These are phyloP conservation scores for Phoebastria nigripes DNA, from an alignment of 2,797 vertebrate species.

Conservation along the genomic window DNA sequence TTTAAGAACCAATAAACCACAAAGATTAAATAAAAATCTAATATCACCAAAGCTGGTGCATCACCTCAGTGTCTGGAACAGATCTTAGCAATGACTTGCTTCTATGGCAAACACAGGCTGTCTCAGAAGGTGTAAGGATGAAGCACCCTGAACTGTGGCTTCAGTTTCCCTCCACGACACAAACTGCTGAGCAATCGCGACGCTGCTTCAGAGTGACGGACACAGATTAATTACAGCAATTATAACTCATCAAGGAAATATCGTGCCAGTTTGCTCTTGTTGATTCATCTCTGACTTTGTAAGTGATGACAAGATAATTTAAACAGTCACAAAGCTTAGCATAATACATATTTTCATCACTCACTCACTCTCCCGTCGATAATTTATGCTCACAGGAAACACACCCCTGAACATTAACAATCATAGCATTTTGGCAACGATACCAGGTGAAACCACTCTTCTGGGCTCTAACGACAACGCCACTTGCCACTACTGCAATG, in stretches of 20 bases:
- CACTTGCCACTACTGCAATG: fast-evolving
- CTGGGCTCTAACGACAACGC: neutral
- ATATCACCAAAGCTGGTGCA: neutral
- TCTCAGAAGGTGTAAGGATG: neutral
- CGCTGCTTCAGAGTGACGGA: neutral
- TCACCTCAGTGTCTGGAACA: neutral
- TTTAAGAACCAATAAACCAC: neutral
- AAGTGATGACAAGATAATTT: neutral
- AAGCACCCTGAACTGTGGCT: neutral
- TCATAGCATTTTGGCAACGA: neutral
- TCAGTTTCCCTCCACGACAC: neutral
- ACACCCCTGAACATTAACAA: neutral
- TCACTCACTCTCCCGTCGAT: fast-evolving
- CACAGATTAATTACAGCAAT: neutral
- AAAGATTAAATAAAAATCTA: neutral
- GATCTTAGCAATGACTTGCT: neutral
- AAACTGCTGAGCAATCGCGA: fast-evolving
- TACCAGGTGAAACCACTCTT: neutral
- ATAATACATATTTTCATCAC: neutral
- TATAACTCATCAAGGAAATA: neutral
- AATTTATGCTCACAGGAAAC: neutral
- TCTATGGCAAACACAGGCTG: neutral
- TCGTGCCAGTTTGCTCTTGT: neutral
- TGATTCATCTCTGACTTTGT: neutral
- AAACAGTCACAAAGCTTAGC: neutral